Base-by-base conservation (phyloP, 2,113 vertebrate species). In the Chitala chitala region DNA sequence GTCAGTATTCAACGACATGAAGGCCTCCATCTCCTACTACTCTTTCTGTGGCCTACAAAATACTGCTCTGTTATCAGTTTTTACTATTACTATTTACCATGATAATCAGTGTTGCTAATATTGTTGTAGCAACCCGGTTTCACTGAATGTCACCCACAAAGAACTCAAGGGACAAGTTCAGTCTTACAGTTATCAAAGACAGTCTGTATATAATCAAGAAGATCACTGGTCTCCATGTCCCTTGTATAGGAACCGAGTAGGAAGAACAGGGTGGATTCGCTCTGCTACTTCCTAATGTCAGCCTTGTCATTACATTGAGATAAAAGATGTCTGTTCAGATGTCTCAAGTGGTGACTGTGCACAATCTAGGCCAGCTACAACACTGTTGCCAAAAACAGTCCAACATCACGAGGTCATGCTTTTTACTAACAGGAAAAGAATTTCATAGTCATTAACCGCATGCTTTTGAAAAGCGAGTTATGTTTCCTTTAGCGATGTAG, bases 261-360 rank as follows among this genome's bases (percentile, higher is more conserved):
- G 44, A 38, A 4, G 40, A 26, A 61, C 55, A 58, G 54, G n/a
- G n/a, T n/a, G n/a, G n/a, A n/a, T n/a, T n/a, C 53, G 26, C 56
- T 29, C 36, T 15, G 54, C 51, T n/a, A 42, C 58, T 72, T 58
- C n/a, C 29, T 44, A 58, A 56, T 54, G 9, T 22, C 36, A 42
- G 54, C 44, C 13, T 7, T 72, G 54, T 42, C 36, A 26, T 15
- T 72, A 26, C n/a, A 38, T 17, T 48, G 42, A 29, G 4, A 48
- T 61, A 59, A 71, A 72, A 26, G 15, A 40, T 9, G 71, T 15
- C 40, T 72, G 55, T 72, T 72, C 36, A 53, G 26, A 36, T 40
- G 50, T 7, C 31, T 38, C 53, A 55, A n/a, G 50, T 13, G 10
- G 54, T 48, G 70, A 56, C 51, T 56, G 10, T 58, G 53, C 22